Evolutionary conservation across 1,140 invertebrate species (phyloP).

Genomic region (Heliconius hewitsoni): DNA sequence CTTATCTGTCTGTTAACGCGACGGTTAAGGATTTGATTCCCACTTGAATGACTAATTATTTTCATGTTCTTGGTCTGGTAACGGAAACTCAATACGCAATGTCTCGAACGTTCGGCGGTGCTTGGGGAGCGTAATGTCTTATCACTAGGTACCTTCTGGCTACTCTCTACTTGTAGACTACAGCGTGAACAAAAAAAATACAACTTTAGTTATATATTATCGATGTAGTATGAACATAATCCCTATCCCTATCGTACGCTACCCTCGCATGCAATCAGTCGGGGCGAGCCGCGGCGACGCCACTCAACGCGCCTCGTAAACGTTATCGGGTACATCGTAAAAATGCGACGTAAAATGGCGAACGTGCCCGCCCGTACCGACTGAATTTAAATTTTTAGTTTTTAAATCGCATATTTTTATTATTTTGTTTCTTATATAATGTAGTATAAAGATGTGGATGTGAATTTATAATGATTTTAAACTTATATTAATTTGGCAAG

Average conservation of each 20-base stretch:
- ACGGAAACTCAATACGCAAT: no score
- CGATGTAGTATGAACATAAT: slow-evolving; percentile 34
- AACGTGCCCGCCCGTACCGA: slow-evolving; percentile 51
- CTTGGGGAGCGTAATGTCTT: no score
- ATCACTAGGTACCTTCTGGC: no score
- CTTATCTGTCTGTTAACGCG: no score
- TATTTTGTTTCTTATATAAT: neutral
- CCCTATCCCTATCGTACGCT: slow-evolving; percentile 48
- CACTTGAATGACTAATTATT: no score
- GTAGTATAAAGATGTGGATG: neutral
- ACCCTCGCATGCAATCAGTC: slow-evolving; percentile 71
- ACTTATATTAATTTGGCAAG: neutral
- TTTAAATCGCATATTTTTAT: slow-evolving; percentile 4
- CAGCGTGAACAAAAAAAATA: neutral
- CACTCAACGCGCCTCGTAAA: slow-evolving; percentile 75
- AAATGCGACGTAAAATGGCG: slow-evolving; percentile 71
- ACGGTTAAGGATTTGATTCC: no score
- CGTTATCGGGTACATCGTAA: slow-evolving; percentile 78
- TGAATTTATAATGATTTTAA: neutral
- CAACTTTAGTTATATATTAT: neutral
- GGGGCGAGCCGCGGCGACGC: slow-evolving; percentile 71
- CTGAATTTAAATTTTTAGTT: slow-evolving; percentile 4
- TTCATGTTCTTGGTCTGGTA: no score
- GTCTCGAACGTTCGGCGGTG: no score
- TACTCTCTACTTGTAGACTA: no score